Base-by-base conservation (phyloP, 1,140 invertebrate genomes). In the Nylanderia fulva region DNA sequence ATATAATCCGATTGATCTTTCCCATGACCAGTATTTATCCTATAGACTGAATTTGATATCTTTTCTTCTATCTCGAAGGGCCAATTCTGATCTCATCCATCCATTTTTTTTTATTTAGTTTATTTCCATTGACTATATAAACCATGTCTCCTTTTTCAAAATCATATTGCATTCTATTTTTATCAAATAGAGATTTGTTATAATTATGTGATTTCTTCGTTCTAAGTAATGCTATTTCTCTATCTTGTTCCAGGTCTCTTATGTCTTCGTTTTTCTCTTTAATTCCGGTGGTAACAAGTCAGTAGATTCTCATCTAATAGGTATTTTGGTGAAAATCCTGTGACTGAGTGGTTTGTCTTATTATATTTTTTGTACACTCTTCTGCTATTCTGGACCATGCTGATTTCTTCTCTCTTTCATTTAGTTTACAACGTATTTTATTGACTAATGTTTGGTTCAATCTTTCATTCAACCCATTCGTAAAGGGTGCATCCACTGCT, bases 81-180 rank as follows among this genome's bases (percentile, higher is more conserved):
- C 58, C 72, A 0, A 76, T 76, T 61, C 33, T 76, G n/a, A 76
- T 6, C 48, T 76, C 71, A 1, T 74, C 71, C 29, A 74, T 11
- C 39, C 60, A 60, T 74, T 6, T 74, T n/a, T n/a, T n/a, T n/a
- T n/a, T n/a, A n/a, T n/a, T n/a, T n/a, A n/a, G n/a, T n/a, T n/a
- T n/a, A n/a, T n/a, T 74, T 42, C 71, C 71, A 21, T 74, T 60
- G 18, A 13, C 33, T 74, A 74, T 21, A 24, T 29, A 74, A 2
- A 74, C 71, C 33, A 60, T n/a, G 11, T 74, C 71, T 21, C 52
- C 71, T 21, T 8, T 21, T 21, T 42, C 0, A 11, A 74, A 74
- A 39, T 74, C 54, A 21, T n/a, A 11, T 11, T 33, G 1, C n/a
- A n/a, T n/a, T n/a, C n/a, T n/a, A n/a, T n/a, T n/a, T n/a, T n/a